These are phyloP conservation scores for Hirtodrosophila cameraria DNA, from an alignment of 2,888 invertebrate genomes.

Conservation along the genomic window DNA sequence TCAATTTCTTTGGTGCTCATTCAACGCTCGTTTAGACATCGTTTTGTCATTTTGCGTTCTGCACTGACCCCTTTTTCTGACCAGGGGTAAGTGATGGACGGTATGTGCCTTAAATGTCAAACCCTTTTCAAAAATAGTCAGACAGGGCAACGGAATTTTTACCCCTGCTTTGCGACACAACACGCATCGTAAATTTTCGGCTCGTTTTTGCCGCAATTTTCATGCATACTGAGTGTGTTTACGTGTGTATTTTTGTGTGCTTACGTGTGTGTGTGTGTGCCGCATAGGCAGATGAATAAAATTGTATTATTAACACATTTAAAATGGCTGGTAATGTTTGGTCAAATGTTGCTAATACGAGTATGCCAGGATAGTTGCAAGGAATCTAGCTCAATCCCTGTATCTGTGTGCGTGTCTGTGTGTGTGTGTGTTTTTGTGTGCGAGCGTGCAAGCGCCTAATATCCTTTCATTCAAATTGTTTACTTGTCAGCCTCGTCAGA, in stretches of 20 bases:
- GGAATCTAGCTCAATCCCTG: background rate
- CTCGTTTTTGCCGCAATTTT: slow-evolving; percentile 53
- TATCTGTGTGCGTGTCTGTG: background rate
- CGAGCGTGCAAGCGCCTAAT: slow-evolving; percentile 49
- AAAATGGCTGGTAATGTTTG: slow-evolving; percentile 63
- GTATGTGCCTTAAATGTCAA: slow-evolving; percentile 68
- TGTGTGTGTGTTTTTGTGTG: slow-evolving; percentile 8
- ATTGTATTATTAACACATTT: slow-evolving; percentile 79
- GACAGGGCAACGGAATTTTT: slow-evolving; percentile 38
- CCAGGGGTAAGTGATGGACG: slow-evolving; percentile 28
- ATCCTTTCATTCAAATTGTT: slow-evolving; percentile 61
- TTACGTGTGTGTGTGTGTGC: slow-evolving; percentile 17
- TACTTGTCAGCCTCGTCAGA: slow-evolving; percentile 46
- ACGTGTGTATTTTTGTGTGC: background rate
- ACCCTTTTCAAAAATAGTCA: slow-evolving; percentile 74
- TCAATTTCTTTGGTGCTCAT: slow-evolving; percentile 59
- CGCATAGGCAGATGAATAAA: slow-evolving; percentile 58
- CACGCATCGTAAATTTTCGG: slow-evolving; percentile 70
- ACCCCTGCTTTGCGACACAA: slow-evolving; percentile 22
- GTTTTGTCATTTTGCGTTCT: slow-evolving; percentile 71
- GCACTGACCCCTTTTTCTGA: slow-evolving; percentile 9
- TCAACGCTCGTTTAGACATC: slow-evolving; percentile 73
- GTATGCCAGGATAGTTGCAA: slow-evolving; percentile 26
- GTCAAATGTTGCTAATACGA: slow-evolving; percentile 72
- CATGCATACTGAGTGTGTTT: slow-evolving; percentile 13